phyloP scores from a whole-genome alignment of 92 coral and sea anemone genomes.

The Nematostella vectensis region DNA sequence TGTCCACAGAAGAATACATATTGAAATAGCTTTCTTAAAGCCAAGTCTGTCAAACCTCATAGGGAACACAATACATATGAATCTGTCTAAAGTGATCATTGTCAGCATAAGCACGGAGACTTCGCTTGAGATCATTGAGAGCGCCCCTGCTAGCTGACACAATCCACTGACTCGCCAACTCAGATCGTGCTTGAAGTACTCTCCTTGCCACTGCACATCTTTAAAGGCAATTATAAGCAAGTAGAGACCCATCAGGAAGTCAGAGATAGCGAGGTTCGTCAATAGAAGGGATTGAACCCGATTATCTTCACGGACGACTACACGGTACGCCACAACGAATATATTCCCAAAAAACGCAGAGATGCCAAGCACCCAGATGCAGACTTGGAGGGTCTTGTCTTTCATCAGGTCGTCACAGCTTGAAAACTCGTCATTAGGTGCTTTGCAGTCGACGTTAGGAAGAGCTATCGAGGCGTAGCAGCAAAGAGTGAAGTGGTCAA shows the following conservation, averaged over 20 bases:
- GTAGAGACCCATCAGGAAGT: conserved; percentile 35
- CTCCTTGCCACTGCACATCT: conserved; percentile 43
- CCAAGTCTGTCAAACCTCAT: conserved; percentile 1
- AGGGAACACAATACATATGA: conserved; percentile 37
- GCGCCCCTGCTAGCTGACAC: conserved; percentile 34
- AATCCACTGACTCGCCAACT: conserved; percentile 22
- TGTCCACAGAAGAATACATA: conserved; percentile 7
- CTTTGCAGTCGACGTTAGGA: background rate
- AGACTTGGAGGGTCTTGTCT: conserved; percentile 24
- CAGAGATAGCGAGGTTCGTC: conserved; percentile 37
- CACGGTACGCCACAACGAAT: conserved; percentile 25
- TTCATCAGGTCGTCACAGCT: conserved; percentile 44
- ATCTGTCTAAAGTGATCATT: conserved; percentile 28
- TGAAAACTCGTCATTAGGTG: conserved; percentile 26
- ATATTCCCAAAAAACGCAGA: conserved; percentile 30
- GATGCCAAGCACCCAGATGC: conserved; percentile 39
- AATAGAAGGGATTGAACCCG: conserved; percentile 31
- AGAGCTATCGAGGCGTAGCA: conserved; percentile 23
- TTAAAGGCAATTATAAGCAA: conserved; percentile 37
- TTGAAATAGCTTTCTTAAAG: background rate
- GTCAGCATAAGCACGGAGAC: conserved; percentile 37
- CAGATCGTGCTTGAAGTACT: conserved; percentile 34
- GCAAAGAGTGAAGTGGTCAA: conserved; percentile 28
- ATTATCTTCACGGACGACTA: conserved; percentile 17
- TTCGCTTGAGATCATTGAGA: conserved; percentile 42